A percentile compares a stretch with the other conserved stretches of the same genome.
phyloP scores from a whole-genome alignment of 2,113 vertebrate species.

The Callopanchax toddi region DNA sequence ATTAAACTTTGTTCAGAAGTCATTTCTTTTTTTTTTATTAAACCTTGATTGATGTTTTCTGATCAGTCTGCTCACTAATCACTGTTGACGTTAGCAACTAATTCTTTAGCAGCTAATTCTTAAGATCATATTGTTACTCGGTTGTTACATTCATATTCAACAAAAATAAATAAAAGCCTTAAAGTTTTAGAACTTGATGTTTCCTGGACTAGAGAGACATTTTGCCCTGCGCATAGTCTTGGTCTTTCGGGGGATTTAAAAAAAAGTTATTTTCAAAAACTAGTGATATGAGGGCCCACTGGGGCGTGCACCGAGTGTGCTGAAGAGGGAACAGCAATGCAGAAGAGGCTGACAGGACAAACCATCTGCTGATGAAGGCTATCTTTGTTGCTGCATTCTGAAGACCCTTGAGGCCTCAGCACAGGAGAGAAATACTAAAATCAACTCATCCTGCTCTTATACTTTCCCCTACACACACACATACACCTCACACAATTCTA shows the following conservation, averaged over 20 bases:
- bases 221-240: neutral
- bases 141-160: neutral
- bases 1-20: neutral
- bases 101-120: slow-evolving; percentile 5
- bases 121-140: too few species aligned
- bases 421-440: slow-evolving; percentile 35
- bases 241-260: slow-evolving; percentile 11
- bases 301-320: slow-evolving; percentile 28
- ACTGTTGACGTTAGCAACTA: slow-evolving; percentile 11
- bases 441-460: slow-evolving; percentile 24
- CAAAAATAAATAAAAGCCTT: neutral
- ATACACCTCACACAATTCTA: slow-evolving; percentile 16
- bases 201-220: neutral
- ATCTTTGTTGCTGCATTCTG: slow-evolving; percentile 53
- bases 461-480: slow-evolving; percentile 34
- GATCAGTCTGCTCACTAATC: slow-evolving; percentile 8
- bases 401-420: slow-evolving; percentile 49
- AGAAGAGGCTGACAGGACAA: slow-evolving; percentile 51
- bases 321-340: slow-evolving; percentile 46
- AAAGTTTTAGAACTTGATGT: neutral
- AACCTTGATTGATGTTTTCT: slow-evolving; percentile 9
- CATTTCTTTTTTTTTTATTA: neutral
- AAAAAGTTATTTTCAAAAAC: slow-evolving; percentile 24
- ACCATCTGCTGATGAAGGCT: slow-evolving; percentile 56
- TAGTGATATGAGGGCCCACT: slow-evolving; percentile 30